These are phyloP conservation scores for Notodonta dromedarius DNA, from an alignment of 2,888 invertebrate genomes.

Conservation along the genomic window DNA sequence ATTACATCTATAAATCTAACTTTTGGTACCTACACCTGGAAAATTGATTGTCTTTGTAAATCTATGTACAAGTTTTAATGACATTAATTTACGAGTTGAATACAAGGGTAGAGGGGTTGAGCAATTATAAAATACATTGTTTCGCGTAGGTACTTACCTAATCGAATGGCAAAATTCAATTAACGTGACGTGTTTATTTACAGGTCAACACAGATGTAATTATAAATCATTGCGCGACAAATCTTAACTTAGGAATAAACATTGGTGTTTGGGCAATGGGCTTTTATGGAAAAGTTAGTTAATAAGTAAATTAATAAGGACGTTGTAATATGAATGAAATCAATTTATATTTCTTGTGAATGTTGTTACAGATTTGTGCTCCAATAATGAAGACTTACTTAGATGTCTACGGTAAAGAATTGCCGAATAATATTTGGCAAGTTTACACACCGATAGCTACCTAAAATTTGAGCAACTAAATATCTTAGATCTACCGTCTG, in stretches of 20 bases:
- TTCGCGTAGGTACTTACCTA: slow-evolving; percentile 9
- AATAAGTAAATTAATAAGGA: neutral
- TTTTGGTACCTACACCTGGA: no score
- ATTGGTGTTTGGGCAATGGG: slow-evolving; percentile 63
- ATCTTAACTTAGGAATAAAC: slow-evolving; percentile 70
- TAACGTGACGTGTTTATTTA: slow-evolving; percentile 38
- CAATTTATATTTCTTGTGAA: neutral
- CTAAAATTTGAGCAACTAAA: slow-evolving; percentile 15
- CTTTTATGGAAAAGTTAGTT: slow-evolving; percentile 71
- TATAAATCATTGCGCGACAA: slow-evolving; percentile 77
- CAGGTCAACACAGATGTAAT: slow-evolving; percentile 75
- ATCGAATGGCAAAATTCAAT: slow-evolving; percentile 15
- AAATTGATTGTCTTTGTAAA: neutral
- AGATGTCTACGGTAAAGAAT: slow-evolving; percentile 71
- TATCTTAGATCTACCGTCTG: neutral
- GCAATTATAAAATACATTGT: slow-evolving; percentile 12
- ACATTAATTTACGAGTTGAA: neutral
- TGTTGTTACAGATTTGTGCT: slow-evolving; percentile 63
- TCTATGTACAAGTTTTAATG: neutral
- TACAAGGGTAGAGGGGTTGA: neutral
- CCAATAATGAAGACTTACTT: slow-evolving; percentile 71
- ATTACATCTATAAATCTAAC: no score
- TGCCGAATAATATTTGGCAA: slow-evolving; percentile 73
- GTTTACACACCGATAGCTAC: slow-evolving; percentile 62
- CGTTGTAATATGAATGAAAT: neutral